Evolutionary conservation across 2,888 invertebrate species (phyloP), one percentile per base, ranked within the genome.

Genomic region (Orgyia antiqua): DNA sequence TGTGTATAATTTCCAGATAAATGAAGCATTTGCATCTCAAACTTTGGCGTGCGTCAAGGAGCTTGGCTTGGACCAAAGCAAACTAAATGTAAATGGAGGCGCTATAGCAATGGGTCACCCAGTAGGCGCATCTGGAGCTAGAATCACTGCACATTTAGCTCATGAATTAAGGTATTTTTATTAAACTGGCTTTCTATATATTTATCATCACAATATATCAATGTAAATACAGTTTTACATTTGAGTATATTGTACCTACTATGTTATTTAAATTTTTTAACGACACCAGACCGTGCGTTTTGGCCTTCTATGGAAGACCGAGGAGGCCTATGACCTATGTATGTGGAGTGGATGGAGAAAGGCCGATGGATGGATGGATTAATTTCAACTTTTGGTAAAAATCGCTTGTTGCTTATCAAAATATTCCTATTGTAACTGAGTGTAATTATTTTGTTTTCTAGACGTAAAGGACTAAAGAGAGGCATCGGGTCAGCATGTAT

Each of bases 11-110:
- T 26, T 23, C 5, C 62, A 97, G 96, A 96, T 98, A 39, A 99
- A 99, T 72, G 99, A 99, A 86, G 99, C 98, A 0, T 99, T 99
- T 84, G 96, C 93, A 13, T 93, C 97, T 1, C 98, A 99, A 83
- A 94, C 94, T 10, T 78, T 99, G 37, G 92, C 98, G 3, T 98
- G 98, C 52, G 92, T 91, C 31, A 94, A 95, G 65, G 96, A 94
- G 43, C 88, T 99, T 20, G 90, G 91, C 24, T 70, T 99, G 33
- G 95, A 98, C 69, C 88, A 91, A 32, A 91, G 90, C 46, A 97
- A 94, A 67, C 80, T 97, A 47, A 99, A 99, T 74, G 92, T 96
- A 3, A 93, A 96, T 75, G 98, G 98, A 12, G 98, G 98, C 27
- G 98, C 97, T 31, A 95, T 98, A 63, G 97, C 97, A 19, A 66